These are phyloP conservation scores for Ambastaia sidthimunki DNA, from an alignment of 2,797 vertebrate genomes.

Conservation along the genomic window DNA sequence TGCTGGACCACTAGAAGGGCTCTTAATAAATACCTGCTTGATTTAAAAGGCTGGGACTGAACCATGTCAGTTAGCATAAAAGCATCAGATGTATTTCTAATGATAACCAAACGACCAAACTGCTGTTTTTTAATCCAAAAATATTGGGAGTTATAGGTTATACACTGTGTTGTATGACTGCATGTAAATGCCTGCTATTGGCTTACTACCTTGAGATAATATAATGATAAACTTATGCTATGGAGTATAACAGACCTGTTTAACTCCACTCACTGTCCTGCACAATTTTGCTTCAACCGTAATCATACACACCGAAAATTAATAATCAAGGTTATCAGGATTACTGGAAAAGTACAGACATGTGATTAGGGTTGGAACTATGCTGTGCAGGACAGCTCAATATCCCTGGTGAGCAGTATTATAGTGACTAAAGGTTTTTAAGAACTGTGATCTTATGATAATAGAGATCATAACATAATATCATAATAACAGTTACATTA, in stretches of 20 bases:
- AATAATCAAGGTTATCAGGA: too few species aligned
- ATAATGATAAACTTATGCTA: constrained; percentile 5
- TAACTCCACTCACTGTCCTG: background rate
- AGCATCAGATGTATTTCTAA: background rate
- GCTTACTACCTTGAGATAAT: background rate
- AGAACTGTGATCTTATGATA: background rate
- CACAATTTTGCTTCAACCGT: too few species aligned
- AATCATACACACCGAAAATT: too few species aligned
- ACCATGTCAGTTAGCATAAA: background rate
- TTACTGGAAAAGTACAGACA: too few species aligned
- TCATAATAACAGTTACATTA: background rate
- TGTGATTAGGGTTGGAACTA: background rate
- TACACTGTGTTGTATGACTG: background rate
- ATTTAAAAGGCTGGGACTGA: constrained; percentile 64
- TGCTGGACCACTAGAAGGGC: constrained; percentile 74
- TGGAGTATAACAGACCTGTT: background rate
- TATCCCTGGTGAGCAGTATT: background rate
- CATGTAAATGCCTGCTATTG: background rate
- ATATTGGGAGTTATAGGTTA: background rate
- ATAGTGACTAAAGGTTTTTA: background rate
- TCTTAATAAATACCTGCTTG: constrained; percentile 69
- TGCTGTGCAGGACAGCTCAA: background rate
- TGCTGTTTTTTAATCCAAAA: background rate
- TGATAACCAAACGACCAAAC: background rate
- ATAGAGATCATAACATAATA: background rate